phyloP scores from a whole-genome alignment of 2,888 invertebrate species.

The Dysmachus trigonus region DNA sequence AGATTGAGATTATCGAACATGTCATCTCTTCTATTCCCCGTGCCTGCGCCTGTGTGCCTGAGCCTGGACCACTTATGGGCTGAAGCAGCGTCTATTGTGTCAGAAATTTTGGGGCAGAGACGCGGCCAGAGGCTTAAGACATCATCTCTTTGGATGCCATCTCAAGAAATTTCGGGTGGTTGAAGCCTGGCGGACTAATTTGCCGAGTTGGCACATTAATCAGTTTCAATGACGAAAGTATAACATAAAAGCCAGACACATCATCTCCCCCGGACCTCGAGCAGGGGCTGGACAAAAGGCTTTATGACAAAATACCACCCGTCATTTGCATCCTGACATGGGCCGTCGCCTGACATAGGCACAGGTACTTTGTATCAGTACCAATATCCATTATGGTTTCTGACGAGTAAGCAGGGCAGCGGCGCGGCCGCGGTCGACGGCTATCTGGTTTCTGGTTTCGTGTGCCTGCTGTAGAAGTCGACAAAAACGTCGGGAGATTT shows the following conservation, averaged over 20 bases:
- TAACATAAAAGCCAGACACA: constrained; percentile 7
- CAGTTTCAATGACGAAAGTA: constrained; percentile 15
- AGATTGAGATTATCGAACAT: constrained; percentile 22
- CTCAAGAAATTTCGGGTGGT: background rate
- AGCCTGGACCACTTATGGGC: background rate
- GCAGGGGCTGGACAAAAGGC: background rate
- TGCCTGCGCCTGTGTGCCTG: too few species aligned
- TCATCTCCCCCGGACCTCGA: background rate
- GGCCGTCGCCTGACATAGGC: constrained; percentile 35
- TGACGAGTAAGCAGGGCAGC: constrained; percentile 24
- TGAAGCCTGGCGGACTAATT: constrained; percentile 9
- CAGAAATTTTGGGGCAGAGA: background rate
- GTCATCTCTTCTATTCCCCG: constrained; percentile 8
- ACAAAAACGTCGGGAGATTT: constrained; percentile 45
- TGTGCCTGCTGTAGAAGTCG: constrained; percentile 25
- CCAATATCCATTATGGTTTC: constrained; percentile 28
- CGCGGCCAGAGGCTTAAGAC: background rate
- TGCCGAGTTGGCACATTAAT: constrained; percentile 21
- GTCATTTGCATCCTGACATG: constrained; percentile 41
- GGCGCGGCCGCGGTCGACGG: background rate
- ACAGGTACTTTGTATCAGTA: background rate
- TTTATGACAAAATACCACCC: constrained; percentile 46
- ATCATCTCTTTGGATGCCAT: background rate
- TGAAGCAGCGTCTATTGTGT: background rate
- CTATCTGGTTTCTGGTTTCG: constrained; percentile 31